phyloP scores from a whole-genome alignment of 1,140 invertebrate species.

The Sitophilus oryzae region DNA sequence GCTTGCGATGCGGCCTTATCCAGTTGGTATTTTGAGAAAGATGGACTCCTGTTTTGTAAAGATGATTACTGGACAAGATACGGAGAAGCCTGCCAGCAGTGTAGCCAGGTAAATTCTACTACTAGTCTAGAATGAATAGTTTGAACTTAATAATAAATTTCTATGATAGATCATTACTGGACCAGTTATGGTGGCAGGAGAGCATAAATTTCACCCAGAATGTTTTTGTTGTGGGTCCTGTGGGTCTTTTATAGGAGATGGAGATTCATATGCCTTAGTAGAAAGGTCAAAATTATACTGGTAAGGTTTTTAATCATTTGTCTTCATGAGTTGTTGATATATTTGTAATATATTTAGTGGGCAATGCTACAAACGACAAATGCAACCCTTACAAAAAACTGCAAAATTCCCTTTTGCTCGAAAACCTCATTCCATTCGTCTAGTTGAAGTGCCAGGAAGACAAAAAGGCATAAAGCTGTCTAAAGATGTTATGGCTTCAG shows the following conservation, averaged over 20 bases:
- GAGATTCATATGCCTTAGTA: constrained; percentile 83
- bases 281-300: constrained; percentile 86
- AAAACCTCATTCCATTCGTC: constrained; percentile 69
- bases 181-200: constrained; percentile 89
- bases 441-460: constrained; percentile 68
- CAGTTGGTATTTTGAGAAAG: constrained; percentile 91
- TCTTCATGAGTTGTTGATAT: background rate
- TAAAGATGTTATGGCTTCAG: constrained; percentile 46
- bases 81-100: constrained; percentile 83
- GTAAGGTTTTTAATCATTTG: constrained; percentile 43
- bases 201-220: constrained; percentile 92
- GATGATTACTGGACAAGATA: constrained; percentile 85
- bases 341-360: constrained; percentile 46
- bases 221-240: constrained; percentile 85
- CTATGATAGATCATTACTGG: constrained; percentile 70
- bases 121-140: background rate
- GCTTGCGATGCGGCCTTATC: constrained; percentile 77
- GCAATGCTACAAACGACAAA: constrained; percentile 57
- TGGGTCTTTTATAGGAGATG: constrained; percentile 81
- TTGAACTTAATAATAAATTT: constrained; percentile 13
- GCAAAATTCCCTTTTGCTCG: constrained; percentile 51
- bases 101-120: constrained; percentile 57
- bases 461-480: constrained; percentile 55
- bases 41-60: constrained; percentile 82
- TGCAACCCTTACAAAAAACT: constrained; percentile 51